phyloP scores from a whole-genome alignment of 1,140 invertebrate genomes.

The Trachelipus rathkii region DNA sequence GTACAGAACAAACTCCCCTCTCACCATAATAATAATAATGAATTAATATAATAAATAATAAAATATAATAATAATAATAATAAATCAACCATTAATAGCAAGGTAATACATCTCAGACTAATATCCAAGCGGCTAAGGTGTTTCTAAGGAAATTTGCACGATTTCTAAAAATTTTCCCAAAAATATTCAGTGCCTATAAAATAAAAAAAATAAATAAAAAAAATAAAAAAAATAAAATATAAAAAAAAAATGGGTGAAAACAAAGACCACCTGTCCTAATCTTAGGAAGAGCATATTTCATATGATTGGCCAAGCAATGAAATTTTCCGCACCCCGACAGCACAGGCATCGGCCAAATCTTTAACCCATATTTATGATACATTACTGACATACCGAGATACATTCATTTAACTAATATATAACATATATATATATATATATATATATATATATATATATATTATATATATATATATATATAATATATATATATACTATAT shows the following conservation, averaged over 20 bases:
- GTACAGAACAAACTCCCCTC: no score
- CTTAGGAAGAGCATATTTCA: not conserved
- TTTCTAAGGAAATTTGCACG: not conserved
- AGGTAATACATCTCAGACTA: not conserved
- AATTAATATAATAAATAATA: no score
- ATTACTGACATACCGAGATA: no score
- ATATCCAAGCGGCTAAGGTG: not conserved
- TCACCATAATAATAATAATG: no score
- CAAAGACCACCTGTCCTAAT: no score
- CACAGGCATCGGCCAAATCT: no score
- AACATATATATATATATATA: no score
- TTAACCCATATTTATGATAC: no score
- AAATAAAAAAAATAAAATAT: not conserved
- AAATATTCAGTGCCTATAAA: not conserved
- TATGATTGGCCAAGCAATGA: not conserved
- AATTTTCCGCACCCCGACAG: no score
- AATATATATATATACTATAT: not conserved
- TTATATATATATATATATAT: not conserved
- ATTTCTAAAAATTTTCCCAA: not conserved
- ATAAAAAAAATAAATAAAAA: not conserved
- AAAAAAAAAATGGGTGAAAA: not conserved
- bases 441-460: no score
- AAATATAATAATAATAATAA: no score
- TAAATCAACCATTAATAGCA: not conserved
- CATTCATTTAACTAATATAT: no score